Percentiles rank a stretch among this genome's conserved stretches.
phyloP scores from a whole-genome alignment of 2,113 vertebrate species.

The Eclectus roratus region DNA sequence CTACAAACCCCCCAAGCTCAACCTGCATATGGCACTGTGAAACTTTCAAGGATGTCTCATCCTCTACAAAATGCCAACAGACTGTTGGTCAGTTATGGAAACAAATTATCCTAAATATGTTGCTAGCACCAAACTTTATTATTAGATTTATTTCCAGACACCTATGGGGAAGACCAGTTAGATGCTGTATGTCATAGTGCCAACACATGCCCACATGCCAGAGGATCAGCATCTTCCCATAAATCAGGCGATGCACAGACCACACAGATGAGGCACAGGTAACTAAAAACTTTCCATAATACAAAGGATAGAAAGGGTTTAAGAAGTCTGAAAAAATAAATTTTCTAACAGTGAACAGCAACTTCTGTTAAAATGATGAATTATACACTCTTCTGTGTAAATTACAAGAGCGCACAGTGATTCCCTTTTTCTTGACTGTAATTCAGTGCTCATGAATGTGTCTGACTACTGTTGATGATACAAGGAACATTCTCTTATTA shows the following conservation, averaged over 20 bases:
- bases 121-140: not conserved
- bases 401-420: constrained; percentile 4
- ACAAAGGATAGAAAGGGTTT: not conserved
- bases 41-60: not conserved
- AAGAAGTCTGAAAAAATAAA: not conserved
- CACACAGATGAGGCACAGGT: not conserved
- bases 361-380: constrained; percentile 21
- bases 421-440: constrained; percentile 15
- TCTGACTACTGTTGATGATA: constrained; percentile 13
- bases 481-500: constrained; percentile 29
- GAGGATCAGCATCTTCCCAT: not conserved
- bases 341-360: not conserved
- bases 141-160: not conserved
- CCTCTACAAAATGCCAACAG: not conserved
- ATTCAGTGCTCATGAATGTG: constrained; percentile 2
- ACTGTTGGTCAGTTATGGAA: not conserved
- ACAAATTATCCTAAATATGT: not conserved
- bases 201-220: fast-evolving
- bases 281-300: not conserved
- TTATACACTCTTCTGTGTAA: constrained; percentile 19
- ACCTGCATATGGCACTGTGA: not conserved
- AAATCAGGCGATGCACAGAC: not conserved
- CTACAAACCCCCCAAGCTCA: not conserved
- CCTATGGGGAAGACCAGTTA: not conserved
- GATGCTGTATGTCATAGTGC: not conserved